Conservation (phyloP, 2,797 vertebrate species). For the Poecilia gillii region DNA sequence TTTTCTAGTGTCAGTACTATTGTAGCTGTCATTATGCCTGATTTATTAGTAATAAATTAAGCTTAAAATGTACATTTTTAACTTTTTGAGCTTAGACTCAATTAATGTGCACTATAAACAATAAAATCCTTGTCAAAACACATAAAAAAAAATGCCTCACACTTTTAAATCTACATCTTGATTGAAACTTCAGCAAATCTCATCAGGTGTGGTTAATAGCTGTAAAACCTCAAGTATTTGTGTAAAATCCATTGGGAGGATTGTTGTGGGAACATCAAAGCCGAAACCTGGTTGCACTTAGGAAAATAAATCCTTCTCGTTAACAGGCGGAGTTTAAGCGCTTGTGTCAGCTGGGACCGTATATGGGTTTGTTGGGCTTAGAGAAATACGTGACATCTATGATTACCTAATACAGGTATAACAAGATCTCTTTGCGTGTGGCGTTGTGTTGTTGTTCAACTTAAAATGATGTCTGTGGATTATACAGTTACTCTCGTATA, state of each 20-base stretch:
- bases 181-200: background rate
- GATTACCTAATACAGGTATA: background rate
- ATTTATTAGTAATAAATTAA: background rate
- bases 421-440: background rate
- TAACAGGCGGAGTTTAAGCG: background rate
- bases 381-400: background rate
- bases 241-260: background rate
- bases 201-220: background rate
- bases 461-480: background rate
- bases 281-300: background rate
- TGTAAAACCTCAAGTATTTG: background rate
- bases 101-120: background rate
- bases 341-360: background rate
- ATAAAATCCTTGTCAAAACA: too few species aligned
- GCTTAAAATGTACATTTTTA: background rate
- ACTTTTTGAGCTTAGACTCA: background rate
- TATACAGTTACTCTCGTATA: background rate
- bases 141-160: background rate
- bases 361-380: background rate
- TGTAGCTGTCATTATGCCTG: background rate
- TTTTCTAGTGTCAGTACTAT: background rate
- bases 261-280: background rate
- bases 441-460: background rate
- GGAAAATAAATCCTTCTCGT: background rate
- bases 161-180: background rate